Base-by-base conservation (phyloP, 2,888 invertebrate genomes). In the Leucoma salicis region DNA sequence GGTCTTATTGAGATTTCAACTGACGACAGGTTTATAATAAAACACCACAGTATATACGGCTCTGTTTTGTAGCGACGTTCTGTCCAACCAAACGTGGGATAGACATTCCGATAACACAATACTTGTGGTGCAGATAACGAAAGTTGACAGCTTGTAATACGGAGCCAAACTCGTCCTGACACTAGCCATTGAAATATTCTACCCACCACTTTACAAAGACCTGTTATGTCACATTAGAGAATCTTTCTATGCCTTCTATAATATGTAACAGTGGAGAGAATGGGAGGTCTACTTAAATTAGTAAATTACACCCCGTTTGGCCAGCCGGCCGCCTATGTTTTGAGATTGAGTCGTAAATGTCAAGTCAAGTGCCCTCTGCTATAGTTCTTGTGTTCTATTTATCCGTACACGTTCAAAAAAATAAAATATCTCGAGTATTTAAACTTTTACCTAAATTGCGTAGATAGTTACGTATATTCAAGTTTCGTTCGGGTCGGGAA, bases 301-400 rank as follows among this genome's bases (percentile, higher is more conserved):
- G 88, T 74, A 53, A 63, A 71, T 69, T 69, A 71, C 66, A 75
- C 67, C 48, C 66, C 76, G 78, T 74, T 77, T 71, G 72, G 64
- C 63, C 67, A 67, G 74, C 63, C 69, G 72, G 69, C 81, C 78
- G 74, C 75, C 74, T 75, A 70, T 74, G 84, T 76, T 80, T 84
- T 73, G 72, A 78, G 82, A 89, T 89, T 85, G 86, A 87, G 87
- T 86, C 87, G 86, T 89, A 89, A 89, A 89, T 68, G 87, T 88
- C 89, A 78, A 72, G 64, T 81, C 78, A 74, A 82, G 82, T 82
- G 75, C 74, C 68, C 78, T 73, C 68, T 60, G 74, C 79, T 71
- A 79, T 84, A 76, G 75, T 75, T 82, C 72, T 76, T 66, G 62
- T 74, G 76, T 69, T 76, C 81, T 81, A 82, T 85, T 82, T 84